Conservation (phyloP, 1,140 invertebrate species). For the Tribolium castaneum region DNA sequence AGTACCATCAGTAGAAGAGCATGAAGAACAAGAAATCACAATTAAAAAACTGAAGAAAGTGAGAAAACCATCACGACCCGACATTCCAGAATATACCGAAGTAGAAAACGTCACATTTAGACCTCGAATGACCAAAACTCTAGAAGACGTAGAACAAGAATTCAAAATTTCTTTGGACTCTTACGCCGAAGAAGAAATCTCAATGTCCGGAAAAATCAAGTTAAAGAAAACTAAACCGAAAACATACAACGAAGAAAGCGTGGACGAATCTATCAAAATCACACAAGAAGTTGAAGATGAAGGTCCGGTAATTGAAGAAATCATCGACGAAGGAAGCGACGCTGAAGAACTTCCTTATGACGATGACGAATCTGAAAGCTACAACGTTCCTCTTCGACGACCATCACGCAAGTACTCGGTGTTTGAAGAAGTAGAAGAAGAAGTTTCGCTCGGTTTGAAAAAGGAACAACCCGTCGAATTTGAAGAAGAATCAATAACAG, state of each 20-base stretch:
- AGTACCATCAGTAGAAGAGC: slow-evolving; percentile 74
- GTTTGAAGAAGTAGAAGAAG: slow-evolving; percentile 71
- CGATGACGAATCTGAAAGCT: slow-evolving; percentile 67
- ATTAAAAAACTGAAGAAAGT: slow-evolving; percentile 76
- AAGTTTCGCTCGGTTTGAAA: slow-evolving; percentile 66
- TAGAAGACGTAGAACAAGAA: slow-evolving; percentile 87
- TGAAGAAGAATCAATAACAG: slow-evolving; percentile 72
- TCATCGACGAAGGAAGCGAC: slow-evolving; percentile 70
- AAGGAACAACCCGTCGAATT: slow-evolving; percentile 65
- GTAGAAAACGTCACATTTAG: slow-evolving; percentile 80
- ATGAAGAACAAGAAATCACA: slow-evolving; percentile 74
- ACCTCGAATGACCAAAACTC: slow-evolving; percentile 74
- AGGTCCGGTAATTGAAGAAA: slow-evolving; percentile 76
- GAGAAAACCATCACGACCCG: slow-evolving; percentile 72
- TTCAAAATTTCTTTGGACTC: slow-evolving; percentile 85
- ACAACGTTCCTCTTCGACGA: slow-evolving; percentile 68
- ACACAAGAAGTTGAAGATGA: slow-evolving; percentile 75
- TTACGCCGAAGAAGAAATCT: slow-evolving; percentile 87
- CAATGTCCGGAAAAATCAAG: slow-evolving; percentile 84
- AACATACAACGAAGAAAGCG: slow-evolving; percentile 78
- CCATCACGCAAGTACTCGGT: slow-evolving; percentile 69
- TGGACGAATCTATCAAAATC: slow-evolving; percentile 78
- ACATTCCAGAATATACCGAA: slow-evolving; percentile 77
- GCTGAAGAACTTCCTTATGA: slow-evolving; percentile 73
- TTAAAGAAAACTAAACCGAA: slow-evolving; percentile 76